Base-by-base conservation (phyloP, 2,113 vertebrate species). In the Takifugu bimaculatus region DNA sequence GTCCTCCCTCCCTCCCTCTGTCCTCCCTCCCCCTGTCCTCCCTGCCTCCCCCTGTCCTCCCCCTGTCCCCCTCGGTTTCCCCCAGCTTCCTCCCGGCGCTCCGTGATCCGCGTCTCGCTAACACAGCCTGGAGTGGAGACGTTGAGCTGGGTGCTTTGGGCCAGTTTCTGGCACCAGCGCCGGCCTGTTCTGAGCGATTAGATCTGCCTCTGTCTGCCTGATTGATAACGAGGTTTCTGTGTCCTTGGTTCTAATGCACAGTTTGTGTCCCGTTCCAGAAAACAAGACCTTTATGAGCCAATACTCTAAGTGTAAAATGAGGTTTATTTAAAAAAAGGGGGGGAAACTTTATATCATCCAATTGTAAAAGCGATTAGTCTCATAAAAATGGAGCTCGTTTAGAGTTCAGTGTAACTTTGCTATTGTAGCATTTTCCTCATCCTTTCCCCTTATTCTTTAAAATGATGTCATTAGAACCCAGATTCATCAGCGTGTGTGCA, bases 121-220 rank as follows among this genome's bases (percentile, higher is more conserved):
- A 93, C 93, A 93, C 93, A 93, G 93, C 89, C 88, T 89, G 75
- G 91, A 88, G 64, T 93, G 92, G 81, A 63, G 88, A 75, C 73
- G 68, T 78, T 32, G 72, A 73, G 71, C 84, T 82, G 59, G 75
- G 85, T 68, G 71, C 62, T 65, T 75, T 64, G 57, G 68, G 61
- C 65, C 80, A 70, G 60, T 72, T 80, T 77, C 72, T 85, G 83
- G 79, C 83, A 85, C 72, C 75, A 70, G 74, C 35, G 49, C 66
- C 6, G 67, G 70, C 60, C 79, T 78, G 66, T 62, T 85, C 61
- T 68, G 73, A 60, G 29, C 80, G 79, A 85, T 82, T 62, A 76
- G 60, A 85, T 82, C 82, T 65, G 47, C 26, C 39, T 35, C 63
- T 27, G 64, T 78, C 82, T 66, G 60, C 60, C 71, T 80, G 79